These are phyloP conservation scores for Yponomeuta plumbellus DNA, from an alignment of 2,888 invertebrate genomes.

Conservation along the genomic window DNA sequence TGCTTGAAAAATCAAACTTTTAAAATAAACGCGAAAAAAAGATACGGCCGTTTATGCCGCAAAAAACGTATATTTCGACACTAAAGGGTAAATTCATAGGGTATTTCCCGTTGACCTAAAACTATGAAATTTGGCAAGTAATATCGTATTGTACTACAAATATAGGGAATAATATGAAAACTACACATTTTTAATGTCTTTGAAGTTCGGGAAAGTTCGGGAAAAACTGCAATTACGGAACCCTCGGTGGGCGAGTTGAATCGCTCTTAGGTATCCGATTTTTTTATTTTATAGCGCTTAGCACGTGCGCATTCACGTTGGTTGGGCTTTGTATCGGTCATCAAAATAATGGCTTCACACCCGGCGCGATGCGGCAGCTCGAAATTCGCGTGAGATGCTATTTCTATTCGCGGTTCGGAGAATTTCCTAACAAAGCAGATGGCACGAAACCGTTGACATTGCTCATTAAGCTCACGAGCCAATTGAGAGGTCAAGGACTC, in stretches of 20 bases:
- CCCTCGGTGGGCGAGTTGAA: neutral
- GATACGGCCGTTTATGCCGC: too few species aligned
- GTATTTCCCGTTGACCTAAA: too few species aligned
- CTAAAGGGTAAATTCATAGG: too few species aligned
- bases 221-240: too few species aligned
- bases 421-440: slow-evolving; percentile 36
- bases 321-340: neutral
- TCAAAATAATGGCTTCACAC: neutral
- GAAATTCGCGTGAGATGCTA: slow-evolving; percentile 41
- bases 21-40: too few species aligned
- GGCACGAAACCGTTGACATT: slow-evolving; percentile 50
- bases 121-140: too few species aligned
- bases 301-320: neutral
- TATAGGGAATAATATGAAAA: too few species aligned
- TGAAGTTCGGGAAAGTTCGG: too few species aligned
- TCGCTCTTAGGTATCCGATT: neutral
- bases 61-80: too few species aligned
- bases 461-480: slow-evolving; percentile 17
- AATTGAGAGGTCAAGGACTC: slow-evolving; percentile 31
- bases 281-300: neutral
- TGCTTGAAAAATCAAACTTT: too few species aligned
- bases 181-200: too few species aligned
- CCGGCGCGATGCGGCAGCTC: slow-evolving; percentile 34
- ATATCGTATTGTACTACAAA: too few species aligned
- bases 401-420: slow-evolving; percentile 34